Percentiles rank a stretch among this genome's conserved stretches.
Conservation (phyloP, 2,113 vertebrate genomes). For the Puntigrus tetrazona region DNA sequence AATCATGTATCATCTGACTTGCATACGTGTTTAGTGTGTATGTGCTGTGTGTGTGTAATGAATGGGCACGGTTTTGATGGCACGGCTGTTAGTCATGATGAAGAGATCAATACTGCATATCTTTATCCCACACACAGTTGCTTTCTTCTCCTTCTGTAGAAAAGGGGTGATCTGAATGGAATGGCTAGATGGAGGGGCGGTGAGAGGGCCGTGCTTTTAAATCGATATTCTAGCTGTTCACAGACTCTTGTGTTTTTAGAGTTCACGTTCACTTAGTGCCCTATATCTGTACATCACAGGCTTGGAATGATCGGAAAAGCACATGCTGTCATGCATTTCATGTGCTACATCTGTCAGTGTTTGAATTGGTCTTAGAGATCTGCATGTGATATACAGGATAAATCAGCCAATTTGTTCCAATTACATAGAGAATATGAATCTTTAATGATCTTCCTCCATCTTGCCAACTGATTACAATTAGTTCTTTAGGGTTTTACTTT, state of each 20-base stretch:
- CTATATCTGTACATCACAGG: not conserved
- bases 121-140: slow-evolving; percentile 55
- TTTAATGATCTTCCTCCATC: slow-evolving; percentile 50
- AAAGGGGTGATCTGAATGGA: not conserved
- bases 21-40: not conserved
- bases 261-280: not conserved
- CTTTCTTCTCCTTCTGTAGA: slow-evolving; percentile 13
- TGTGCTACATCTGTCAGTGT: not conserved
- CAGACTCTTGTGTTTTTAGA: not conserved
- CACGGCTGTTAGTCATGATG: slow-evolving; percentile 59
- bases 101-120: slow-evolving; percentile 65
- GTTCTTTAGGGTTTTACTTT: slow-evolving; percentile 47
- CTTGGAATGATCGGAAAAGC: not conserved
- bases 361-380: slow-evolving; percentile 7
- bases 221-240: slow-evolving; percentile 18
- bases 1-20: slow-evolving; percentile 26
- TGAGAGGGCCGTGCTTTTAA: not conserved
- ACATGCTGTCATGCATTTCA: not conserved
- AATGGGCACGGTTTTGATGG: slow-evolving; percentile 56
- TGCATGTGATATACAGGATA: slow-evolving; percentile 31
- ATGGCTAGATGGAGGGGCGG: not conserved
- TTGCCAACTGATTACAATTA: slow-evolving; percentile 56
- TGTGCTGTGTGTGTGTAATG: slow-evolving; percentile 49
- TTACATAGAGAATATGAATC: slow-evolving; percentile 56
- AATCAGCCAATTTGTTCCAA: slow-evolving; percentile 55